Conservation (phyloP, 2,113 vertebrate species). For the Cyprinodon tularosa region DNA sequence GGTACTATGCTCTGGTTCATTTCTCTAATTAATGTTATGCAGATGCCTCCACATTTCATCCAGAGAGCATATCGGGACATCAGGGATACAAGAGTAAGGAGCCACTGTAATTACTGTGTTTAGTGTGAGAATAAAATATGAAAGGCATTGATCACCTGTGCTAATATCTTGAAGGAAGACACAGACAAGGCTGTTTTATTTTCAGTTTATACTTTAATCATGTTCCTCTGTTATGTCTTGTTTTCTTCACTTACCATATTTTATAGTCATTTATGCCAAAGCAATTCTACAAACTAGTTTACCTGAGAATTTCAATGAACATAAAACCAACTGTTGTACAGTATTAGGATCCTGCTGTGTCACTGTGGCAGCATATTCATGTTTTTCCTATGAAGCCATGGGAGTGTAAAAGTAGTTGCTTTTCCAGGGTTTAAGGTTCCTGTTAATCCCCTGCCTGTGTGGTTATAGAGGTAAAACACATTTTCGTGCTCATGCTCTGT, state of each 20-base stretch:
- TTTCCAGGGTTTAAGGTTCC: constrained; percentile 69
- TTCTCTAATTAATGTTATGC: constrained; percentile 76
- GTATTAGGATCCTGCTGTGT: constrained; percentile 43
- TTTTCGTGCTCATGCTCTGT: constrained; percentile 73
- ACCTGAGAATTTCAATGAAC: constrained; percentile 29
- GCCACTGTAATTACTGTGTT: constrained; percentile 63
- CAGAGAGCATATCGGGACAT: constrained; percentile 61
- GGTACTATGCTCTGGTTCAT: constrained; percentile 42
- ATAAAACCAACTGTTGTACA: constrained; percentile 26
- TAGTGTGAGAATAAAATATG: constrained; percentile 31
- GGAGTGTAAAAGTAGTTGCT: constrained; percentile 66
- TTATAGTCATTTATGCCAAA: background rate
- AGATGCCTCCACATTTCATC: constrained; percentile 61
- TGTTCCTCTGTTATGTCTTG: constrained; percentile 7
- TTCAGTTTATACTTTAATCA: background rate
- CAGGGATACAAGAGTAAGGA: constrained; percentile 66
- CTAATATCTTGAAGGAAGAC: background rate
- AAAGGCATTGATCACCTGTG: constrained; percentile 9
- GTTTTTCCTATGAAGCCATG: constrained; percentile 41
- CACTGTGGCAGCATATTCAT: constrained; percentile 42
- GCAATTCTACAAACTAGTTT: constrained; percentile 10
- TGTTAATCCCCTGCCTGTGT: constrained; percentile 76
- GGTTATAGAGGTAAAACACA: constrained; percentile 75
- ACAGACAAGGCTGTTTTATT: constrained; percentile 17
- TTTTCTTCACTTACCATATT: background rate